phyloP scores from a whole-genome alignment of 2,113 vertebrate genomes.

The Microtus oregoni region DNA sequence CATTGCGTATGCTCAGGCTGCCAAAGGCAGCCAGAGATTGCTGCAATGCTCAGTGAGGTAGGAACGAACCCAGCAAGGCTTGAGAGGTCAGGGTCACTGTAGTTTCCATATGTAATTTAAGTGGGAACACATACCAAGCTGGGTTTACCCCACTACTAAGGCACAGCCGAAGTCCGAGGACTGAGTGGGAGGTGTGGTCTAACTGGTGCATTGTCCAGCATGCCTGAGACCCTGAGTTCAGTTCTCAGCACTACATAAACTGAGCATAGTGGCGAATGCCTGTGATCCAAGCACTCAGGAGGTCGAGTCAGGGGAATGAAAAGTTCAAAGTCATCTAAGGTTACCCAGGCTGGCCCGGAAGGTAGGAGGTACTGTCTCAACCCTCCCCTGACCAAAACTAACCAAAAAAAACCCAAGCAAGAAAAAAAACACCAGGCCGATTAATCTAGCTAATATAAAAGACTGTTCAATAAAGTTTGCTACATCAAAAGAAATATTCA shows the following conservation, averaged over 20 bases:
- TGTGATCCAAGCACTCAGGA: not conserved
- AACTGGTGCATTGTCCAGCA: too few species aligned
- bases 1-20: not conserved
- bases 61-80: not conserved
- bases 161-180: not conserved
- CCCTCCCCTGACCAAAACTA: not conserved
- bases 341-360: not conserved
- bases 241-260: too few species aligned
- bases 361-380: not conserved
- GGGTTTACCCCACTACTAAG: not conserved
- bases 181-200: not conserved
- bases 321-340: not conserved
- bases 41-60: not conserved
- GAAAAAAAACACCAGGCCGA: not conserved
- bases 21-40: not conserved
- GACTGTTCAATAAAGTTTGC: not conserved
- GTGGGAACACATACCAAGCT: not conserved
- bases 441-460: not conserved
- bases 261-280: not conserved
- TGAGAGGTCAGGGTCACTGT: not conserved
- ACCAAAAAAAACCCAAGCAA: not conserved
- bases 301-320: not conserved
- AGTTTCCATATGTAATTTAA: not conserved
- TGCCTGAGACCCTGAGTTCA: not conserved
- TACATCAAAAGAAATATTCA: not conserved